These are phyloP conservation scores for Drosophila leonis DNA, from an alignment of 2,888 invertebrate species.

Conservation along the genomic window DNA sequence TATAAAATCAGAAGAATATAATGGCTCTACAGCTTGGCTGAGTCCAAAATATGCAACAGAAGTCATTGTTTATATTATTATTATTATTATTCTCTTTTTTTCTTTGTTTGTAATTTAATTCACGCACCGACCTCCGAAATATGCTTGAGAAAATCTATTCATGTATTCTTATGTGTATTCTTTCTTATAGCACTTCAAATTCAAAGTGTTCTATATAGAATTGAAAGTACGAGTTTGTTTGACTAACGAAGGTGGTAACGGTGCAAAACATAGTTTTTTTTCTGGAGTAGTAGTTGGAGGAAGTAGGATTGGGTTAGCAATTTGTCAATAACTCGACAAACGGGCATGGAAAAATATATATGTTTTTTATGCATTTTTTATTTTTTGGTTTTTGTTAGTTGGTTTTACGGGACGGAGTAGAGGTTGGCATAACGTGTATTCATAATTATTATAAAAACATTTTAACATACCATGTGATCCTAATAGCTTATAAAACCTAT, in stretches of 20 bases:
- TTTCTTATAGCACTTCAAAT: constrained; percentile 38
- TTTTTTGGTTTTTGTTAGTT: constrained; percentile 29
- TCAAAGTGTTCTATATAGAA: constrained; percentile 40
- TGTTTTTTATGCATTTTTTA: constrained; percentile 10
- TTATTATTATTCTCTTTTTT: constrained; percentile 10
- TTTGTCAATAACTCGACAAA: constrained; percentile 42
- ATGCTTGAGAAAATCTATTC: constrained; percentile 85
- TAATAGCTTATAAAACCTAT: constrained; percentile 99
- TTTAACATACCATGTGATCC: constrained; percentile 95
- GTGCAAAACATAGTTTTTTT: constrained; percentile 74
- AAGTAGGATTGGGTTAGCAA: constrained; percentile 43
- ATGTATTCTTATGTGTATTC: constrained; percentile 60
- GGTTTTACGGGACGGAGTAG: constrained; percentile 10
- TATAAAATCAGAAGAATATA: constrained; percentile 50
- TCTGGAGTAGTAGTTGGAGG: constrained; percentile 44
- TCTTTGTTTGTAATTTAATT: constrained; percentile 50
- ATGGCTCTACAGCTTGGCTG: constrained; percentile 35
- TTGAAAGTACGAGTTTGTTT: constrained; percentile 36
- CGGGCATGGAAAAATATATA: constrained; percentile 33
- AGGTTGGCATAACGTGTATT: neutral
- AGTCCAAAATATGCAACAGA: constrained; percentile 30
- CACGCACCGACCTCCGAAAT: constrained; percentile 84
- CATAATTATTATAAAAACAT: constrained; percentile 22
- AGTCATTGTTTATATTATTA: constrained; percentile 10
- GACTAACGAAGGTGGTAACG: constrained; percentile 80